Evolutionary conservation across 2,888 invertebrate species (phyloP).

Genomic region (Hirudinaria manillensis): DNA sequence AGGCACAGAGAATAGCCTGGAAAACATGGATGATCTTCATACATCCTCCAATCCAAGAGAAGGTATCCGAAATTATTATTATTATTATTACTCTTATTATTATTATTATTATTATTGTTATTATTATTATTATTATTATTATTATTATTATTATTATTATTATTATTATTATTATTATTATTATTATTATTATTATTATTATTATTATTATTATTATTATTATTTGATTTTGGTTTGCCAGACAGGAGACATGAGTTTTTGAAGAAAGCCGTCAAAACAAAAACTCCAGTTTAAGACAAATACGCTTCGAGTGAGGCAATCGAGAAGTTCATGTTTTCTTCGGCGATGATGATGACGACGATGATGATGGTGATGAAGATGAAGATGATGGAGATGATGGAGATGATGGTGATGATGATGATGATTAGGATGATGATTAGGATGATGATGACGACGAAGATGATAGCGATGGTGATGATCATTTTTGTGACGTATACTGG

Average conservation of each 20-base stretch:
- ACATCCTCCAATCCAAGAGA: too few relatives aligned
- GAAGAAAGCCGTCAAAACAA: too few relatives aligned
- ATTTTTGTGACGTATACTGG: neutral
- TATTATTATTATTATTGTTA: neutral
- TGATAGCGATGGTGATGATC: neutral
- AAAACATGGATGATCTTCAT: too few relatives aligned
- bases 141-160: neutral
- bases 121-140: neutral
- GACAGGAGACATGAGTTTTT: too few relatives aligned
- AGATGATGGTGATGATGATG: constrained; percentile 2
- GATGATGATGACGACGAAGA: constrained; percentile 8
- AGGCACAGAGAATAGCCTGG: too few relatives aligned
- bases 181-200: neutral
- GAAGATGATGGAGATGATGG: constrained; percentile 2
- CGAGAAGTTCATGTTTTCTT: too few relatives aligned
- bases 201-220: neutral
- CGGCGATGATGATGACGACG: neutral
- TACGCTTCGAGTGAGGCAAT: too few relatives aligned
- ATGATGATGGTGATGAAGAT: neutral
- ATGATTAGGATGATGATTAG: constrained; percentile 19
- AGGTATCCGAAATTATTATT: too few relatives aligned
- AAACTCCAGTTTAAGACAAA: too few relatives aligned
- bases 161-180: neutral
- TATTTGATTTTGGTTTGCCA: neutral
- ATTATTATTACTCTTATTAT: neutral